Evolutionary conservation across 2,888 invertebrate species (phyloP).

Genomic region (Sclerodermus sp.): DNA sequence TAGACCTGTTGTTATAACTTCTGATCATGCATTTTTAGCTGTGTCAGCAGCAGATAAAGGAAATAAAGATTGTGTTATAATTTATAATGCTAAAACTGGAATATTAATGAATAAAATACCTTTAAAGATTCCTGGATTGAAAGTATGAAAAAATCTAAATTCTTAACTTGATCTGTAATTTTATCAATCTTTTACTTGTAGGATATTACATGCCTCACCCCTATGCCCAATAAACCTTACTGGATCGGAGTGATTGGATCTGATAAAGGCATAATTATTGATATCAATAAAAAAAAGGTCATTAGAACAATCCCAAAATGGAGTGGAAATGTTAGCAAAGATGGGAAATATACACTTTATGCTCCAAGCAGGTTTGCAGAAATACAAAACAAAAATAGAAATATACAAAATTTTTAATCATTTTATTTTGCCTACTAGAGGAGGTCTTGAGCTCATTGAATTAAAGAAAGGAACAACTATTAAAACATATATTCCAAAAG

Average conservation of each 20-base stretch:
- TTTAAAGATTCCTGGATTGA: slow-evolving; percentile 60
- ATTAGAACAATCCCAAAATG: slow-evolving; percentile 87
- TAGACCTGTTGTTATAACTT: slow-evolving; percentile 76
- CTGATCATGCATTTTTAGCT: slow-evolving; percentile 77
- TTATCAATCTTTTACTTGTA: slow-evolving; percentile 39
- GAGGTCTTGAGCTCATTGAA: slow-evolving; percentile 91
- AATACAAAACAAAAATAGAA: not conserved
- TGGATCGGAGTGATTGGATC: slow-evolving; percentile 86
- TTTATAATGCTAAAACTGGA: slow-evolving; percentile 83
- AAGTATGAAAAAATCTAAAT: slow-evolving; percentile 54
- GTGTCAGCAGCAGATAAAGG: slow-evolving; percentile 82
- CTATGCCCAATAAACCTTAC: slow-evolving; percentile 81
- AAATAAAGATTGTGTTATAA: slow-evolving; percentile 77
- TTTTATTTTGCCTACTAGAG: slow-evolving; percentile 60
- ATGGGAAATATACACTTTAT: slow-evolving; percentile 88
- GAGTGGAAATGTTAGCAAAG: slow-evolving; percentile 86
- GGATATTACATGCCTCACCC: slow-evolving; percentile 75
- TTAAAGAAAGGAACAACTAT: slow-evolving; percentile 86
- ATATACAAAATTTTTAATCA: not conserved
- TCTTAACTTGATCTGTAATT: not conserved
- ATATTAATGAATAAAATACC: slow-evolving; percentile 61
- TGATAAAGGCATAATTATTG: slow-evolving; percentile 88
- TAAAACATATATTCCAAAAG: slow-evolving; percentile 87
- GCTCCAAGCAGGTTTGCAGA: slow-evolving; percentile 73
- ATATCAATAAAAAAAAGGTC: slow-evolving; percentile 85